phyloP scores from a whole-genome alignment of 1,140 invertebrate genomes.

The Drosophila kikkawai region DNA sequence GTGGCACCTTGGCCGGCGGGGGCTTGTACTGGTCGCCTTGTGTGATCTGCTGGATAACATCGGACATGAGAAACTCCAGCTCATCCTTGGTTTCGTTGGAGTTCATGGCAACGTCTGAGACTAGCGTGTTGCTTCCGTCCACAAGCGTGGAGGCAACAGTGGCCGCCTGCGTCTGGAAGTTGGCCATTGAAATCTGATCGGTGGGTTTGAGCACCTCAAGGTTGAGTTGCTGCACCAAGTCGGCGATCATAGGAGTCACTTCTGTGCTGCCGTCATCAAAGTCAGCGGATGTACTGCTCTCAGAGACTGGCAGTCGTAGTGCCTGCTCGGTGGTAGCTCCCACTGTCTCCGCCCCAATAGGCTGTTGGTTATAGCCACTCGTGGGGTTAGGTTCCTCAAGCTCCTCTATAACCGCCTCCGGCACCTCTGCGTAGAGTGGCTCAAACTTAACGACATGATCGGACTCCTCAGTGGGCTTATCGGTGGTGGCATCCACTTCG shows the following conservation, averaged over 20 bases:
- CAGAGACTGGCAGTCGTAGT: constrained; percentile 55
- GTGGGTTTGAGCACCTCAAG: constrained; percentile 73
- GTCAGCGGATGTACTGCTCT: constrained; percentile 29
- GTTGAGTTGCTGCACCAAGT: constrained; percentile 77
- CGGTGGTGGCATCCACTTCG: constrained; percentile 39
- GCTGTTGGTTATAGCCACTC: constrained; percentile 8
- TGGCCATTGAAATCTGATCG: constrained; percentile 79
- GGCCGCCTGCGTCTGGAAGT: constrained; percentile 84
- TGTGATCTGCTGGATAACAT: constrained; percentile 78
- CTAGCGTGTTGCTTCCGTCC: constrained; percentile 64
- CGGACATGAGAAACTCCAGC: constrained; percentile 76
- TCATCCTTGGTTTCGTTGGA: constrained; percentile 80
- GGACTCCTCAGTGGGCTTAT: constrained; percentile 16
- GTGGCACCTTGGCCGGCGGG: constrained; percentile 5
- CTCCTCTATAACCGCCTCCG: constrained; percentile 43
- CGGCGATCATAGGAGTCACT: constrained; percentile 67
- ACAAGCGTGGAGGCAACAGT: constrained; percentile 84
- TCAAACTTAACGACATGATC: constrained; percentile 59
- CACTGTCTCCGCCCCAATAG: background rate
- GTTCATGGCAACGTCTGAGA: constrained; percentile 61
- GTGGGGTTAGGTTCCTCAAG: constrained; percentile 24
- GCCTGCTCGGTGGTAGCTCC: constrained; percentile 43
- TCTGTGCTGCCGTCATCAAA: constrained; percentile 62
- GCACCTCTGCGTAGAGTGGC: constrained; percentile 51
- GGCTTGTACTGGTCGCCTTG: constrained; percentile 30